A percentile compares a stretch with the other conserved stretches of the same genome.
phyloP scores from a whole-genome alignment of 2,113 vertebrate species.

The Echinops telfairi region DNA sequence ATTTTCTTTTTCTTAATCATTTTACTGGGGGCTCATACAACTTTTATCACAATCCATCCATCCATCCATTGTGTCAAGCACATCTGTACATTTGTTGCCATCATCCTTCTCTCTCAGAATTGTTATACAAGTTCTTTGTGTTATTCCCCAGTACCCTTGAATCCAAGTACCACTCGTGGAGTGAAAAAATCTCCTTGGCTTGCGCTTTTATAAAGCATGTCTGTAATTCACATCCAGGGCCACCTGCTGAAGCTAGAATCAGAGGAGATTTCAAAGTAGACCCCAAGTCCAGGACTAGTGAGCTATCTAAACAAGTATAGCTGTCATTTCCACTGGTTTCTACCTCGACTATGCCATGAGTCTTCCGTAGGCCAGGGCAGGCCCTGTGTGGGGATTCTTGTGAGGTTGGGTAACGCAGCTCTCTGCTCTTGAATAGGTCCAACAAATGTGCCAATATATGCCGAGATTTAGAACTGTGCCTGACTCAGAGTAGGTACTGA shows the following conservation, averaged over 20 bases:
- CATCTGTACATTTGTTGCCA: too few relatives aligned
- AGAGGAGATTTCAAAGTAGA: neutral
- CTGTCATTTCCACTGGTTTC: constrained; percentile 20
- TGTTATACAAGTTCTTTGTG: neutral
- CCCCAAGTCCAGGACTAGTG: neutral
- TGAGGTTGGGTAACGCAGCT: neutral
- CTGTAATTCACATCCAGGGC: neutral
- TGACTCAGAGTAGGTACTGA: neutral
- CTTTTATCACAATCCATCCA: too few relatives aligned
- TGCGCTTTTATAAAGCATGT: neutral
- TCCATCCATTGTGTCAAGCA: too few relatives aligned
- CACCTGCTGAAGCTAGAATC: neutral
- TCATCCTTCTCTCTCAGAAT: neutral
- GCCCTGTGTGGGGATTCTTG: neutral
- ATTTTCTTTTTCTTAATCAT: too few relatives aligned
- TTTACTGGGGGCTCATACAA: too few relatives aligned
- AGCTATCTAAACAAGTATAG: neutral
- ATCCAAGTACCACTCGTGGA: constrained; percentile 1
- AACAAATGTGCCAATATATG: neutral
- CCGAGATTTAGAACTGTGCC: neutral
- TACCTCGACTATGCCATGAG: neutral
- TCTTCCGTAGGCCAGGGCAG: neutral
- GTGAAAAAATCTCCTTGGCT: constrained; percentile 7
- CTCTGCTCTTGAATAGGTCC: constrained; percentile 17
- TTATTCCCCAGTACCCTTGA: neutral